These are phyloP conservation scores for Ochropleura plecta DNA, from an alignment of 2,888 invertebrate genomes.

Conservation along the genomic window DNA sequence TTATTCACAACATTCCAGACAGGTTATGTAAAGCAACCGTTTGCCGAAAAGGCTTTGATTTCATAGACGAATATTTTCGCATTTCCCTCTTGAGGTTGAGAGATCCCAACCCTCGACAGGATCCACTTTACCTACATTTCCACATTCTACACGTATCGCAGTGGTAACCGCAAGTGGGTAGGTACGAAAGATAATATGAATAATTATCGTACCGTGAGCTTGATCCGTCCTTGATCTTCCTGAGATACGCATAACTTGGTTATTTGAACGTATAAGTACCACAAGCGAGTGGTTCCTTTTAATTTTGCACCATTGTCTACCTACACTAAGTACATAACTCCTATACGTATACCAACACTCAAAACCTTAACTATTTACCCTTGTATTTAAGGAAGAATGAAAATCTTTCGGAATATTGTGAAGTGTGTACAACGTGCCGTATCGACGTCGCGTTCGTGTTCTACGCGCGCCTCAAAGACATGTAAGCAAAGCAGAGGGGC, in stretches of 20 bases:
- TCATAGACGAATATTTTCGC: background rate
- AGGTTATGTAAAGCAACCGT: background rate
- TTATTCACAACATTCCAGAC: background rate
- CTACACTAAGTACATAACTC: background rate
- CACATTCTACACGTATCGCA: background rate
- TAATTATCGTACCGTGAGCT: background rate
- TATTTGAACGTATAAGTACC: background rate
- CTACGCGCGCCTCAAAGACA: too few species aligned
- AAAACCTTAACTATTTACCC: background rate
- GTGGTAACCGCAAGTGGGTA: background rate
- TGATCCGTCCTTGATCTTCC: background rate
- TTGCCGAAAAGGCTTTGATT: background rate
- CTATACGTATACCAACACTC: background rate
- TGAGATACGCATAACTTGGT: background rate
- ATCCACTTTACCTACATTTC: background rate
- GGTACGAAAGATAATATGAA: background rate
- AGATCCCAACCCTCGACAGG: background rate
- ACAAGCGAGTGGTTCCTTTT: background rate
- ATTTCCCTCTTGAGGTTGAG: too few species aligned
- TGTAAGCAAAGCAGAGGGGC: too few species aligned
- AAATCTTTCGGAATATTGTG: background rate
- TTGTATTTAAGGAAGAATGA: constrained; percentile 1
- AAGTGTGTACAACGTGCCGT: too few species aligned
- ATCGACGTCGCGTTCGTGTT: too few species aligned
- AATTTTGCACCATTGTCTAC: background rate